Evolutionary conservation across 2,888 invertebrate genomes (phyloP).

Genomic region (Pinctada fucata): DNA sequence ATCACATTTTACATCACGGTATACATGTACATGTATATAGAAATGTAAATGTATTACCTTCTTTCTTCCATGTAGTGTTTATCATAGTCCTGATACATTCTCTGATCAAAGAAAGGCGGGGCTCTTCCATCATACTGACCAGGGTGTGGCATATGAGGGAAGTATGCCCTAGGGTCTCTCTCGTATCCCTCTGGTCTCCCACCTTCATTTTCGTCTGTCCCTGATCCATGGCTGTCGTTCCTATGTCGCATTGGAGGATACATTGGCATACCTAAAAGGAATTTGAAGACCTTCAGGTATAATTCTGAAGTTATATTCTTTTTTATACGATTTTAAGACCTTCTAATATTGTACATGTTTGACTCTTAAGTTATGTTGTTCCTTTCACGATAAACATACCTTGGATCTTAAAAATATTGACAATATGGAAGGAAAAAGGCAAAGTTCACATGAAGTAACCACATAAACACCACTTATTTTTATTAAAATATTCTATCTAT

Average conservation of each 20-base stretch:
- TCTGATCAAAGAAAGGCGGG: slow-evolving; percentile 63
- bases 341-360: no score
- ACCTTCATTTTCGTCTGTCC: slow-evolving; percentile 66
- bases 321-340: no score
- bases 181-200: slow-evolving; percentile 65
- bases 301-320: no score
- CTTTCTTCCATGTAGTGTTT: slow-evolving; percentile 48
- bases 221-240: slow-evolving; percentile 72
- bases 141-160: slow-evolving; percentile 44
- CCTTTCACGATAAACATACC: no score
- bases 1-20: no score
- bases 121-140: slow-evolving; percentile 68
- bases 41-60: slow-evolving; percentile 46
- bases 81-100: slow-evolving; percentile 67
- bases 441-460: no score
- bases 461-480: no score
- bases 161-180: slow-evolving; percentile 53
- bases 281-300: not conserved
- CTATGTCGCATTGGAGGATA: slow-evolving; percentile 66
- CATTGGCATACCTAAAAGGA: slow-evolving; percentile 69
- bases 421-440: no score
- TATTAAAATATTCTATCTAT: no score
- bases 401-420: no score
- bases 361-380: no score
- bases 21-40: no score